Evolutionary conservation across 1,140 invertebrate genomes (phyloP), one percentile per base, ranked within the genome.

Genomic region (Bombus confusus): DNA sequence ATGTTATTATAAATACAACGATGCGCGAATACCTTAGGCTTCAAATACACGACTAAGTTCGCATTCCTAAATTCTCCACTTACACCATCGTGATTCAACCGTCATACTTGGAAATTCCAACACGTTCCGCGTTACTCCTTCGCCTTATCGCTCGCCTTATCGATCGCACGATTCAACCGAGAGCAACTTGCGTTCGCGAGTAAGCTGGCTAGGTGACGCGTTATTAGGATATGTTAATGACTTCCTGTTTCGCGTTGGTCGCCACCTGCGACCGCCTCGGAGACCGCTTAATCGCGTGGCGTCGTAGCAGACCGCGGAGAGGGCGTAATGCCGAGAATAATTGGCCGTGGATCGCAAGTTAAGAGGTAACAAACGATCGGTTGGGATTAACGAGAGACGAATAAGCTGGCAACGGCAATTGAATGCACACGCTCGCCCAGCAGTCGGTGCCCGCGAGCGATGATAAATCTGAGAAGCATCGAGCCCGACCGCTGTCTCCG

Each of bases 381-480:
- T 47, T 73, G 83, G 91, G 85, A 88, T 92, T 92, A 92, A 91
- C 89, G 77, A 88, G 90, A 92, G 81, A 87, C 79, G 88, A 91
- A 91, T 91, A 92, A 89, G 85, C 83, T 86, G 81, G 84, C 83
- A 86, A 86, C 68, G 84, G 87, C 91, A 91, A 91, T 88, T 91
- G 91, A 92, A 92, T 92, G 85, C 85, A 68, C 86, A 74, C 82
- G 83, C 81, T 83, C 82, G 84, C 69, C 85, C 88, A 72, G 88
- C 76, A 91, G 90, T 89, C 86, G 69, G 37, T 74, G 69, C 71
- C 91, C 72, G n/a, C 84, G 66, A 87, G 90, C 92, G 87, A 90
- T 92, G 90, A 93, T 93, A 92, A 93, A 93, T 93, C 86, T 93
- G 85, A 68, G 83, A 79, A 89, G 84, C 87, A 80, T 86, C 87